Conservation (phyloP, 2,888 invertebrate species). For the Lepidochrysops patricia region DNA sequence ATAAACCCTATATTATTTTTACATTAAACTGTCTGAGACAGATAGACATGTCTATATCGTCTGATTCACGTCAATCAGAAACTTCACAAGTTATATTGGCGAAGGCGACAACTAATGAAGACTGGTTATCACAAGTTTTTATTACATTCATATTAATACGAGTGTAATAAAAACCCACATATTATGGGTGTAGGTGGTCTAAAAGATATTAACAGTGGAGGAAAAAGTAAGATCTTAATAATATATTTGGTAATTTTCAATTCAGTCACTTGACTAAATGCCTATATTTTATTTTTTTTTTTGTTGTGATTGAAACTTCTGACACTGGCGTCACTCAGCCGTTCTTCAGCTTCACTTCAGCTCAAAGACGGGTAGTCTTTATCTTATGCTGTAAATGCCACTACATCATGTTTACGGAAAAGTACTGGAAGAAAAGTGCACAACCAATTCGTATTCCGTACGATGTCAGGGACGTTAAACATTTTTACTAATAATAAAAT, state of each 20-base stretch:
- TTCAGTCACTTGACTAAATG: no score
- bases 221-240: no score
- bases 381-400: conserved; percentile 32
- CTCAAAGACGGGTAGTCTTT: conserved; percentile 23
- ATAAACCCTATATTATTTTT: background rate
- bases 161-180: background rate
- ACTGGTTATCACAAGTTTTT: background rate
- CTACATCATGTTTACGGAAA: conserved; percentile 50
- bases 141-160: background rate
- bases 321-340: no score
- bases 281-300: no score
- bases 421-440: conserved; percentile 54
- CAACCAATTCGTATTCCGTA: conserved; percentile 30
- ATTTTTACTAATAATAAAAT: conserved; percentile 29
- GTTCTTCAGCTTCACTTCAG: background rate
- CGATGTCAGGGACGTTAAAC: conserved; percentile 36
- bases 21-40: no score
- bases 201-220: no score
- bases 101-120: background rate
- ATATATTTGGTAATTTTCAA: no score
- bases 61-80: background rate
- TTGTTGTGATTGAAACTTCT: no score
- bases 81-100: background rate
- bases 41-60: background rate
- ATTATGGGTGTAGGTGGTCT: no score